These are phyloP conservation scores for Corbicula japonica DNA, from an alignment of 2,888 invertebrate genomes.

Conservation along the genomic window DNA sequence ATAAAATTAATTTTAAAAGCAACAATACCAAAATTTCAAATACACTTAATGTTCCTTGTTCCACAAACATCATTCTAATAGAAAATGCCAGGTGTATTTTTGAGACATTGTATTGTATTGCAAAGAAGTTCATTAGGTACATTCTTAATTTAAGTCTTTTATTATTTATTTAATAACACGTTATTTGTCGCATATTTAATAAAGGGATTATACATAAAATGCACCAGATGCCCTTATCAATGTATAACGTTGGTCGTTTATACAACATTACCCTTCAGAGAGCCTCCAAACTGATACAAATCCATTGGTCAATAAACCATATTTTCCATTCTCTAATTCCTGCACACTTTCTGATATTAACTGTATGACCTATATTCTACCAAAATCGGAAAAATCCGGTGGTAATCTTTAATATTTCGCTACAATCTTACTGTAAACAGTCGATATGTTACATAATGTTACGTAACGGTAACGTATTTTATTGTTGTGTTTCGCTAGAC, in stretches of 20 bases:
- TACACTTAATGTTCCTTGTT: not conserved
- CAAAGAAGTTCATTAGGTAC: no score
- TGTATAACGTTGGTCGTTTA: no score
- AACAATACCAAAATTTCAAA: constrained; percentile 17
- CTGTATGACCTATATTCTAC: constrained; percentile 5
- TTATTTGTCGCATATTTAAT: no score
- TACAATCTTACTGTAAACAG: not conserved
- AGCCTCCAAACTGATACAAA: not conserved
- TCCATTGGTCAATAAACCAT: constrained; percentile 7
- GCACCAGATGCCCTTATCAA: no score
- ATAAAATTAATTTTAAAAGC: not conserved
- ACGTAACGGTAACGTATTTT: constrained; percentile 39
- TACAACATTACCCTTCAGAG: no score
- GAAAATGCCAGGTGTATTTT: no score
- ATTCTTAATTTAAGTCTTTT: no score
- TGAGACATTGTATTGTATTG: no score
- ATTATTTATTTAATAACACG: no score
- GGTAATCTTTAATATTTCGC: not conserved
- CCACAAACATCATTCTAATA: constrained; percentile 11
- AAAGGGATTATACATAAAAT: no score
- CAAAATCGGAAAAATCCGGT: not conserved
- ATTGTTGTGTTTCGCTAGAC: constrained; percentile 34
- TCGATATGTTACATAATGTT: constrained; percentile 12
- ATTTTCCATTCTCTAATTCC: constrained; percentile 7
- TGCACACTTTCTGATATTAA: not conserved